Conservation (phyloP, 2,888 invertebrate species). For the Pheosia gnoma region DNA sequence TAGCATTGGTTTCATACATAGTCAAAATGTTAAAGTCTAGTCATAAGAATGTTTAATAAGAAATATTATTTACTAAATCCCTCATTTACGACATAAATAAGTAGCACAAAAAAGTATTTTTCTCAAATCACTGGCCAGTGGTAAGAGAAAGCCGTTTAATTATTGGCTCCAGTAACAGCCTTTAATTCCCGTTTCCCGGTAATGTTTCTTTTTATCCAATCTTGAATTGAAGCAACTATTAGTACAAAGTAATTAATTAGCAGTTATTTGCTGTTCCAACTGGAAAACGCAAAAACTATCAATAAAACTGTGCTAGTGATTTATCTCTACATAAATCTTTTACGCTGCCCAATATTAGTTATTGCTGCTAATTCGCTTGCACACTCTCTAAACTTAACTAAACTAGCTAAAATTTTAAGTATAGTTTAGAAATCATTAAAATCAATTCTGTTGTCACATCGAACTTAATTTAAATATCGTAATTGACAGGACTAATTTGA, state of each 20-base stretch:
- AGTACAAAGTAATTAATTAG: background rate
- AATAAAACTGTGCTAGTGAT: background rate
- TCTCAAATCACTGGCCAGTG: background rate
- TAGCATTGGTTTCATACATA: too few relatives aligned
- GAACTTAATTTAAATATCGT: too few relatives aligned
- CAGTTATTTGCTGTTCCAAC: background rate
- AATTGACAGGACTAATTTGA: too few relatives aligned
- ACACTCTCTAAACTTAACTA: too few relatives aligned
- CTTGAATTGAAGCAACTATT: background rate
- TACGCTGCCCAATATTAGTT: background rate
- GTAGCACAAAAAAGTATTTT: background rate
- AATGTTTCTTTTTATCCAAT: constrained; percentile 8
- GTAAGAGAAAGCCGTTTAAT: constrained; percentile 4
- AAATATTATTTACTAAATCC: too few relatives aligned
- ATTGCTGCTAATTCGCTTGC: too few relatives aligned
- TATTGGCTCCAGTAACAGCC: constrained; percentile 12
- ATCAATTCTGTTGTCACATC: too few relatives aligned
- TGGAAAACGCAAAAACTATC: background rate
- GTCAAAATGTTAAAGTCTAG: too few relatives aligned
- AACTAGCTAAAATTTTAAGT: too few relatives aligned
- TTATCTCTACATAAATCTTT: background rate
- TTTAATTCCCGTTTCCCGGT: constrained; percentile 5
- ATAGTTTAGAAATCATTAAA: too few relatives aligned
- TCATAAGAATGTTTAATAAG: too few relatives aligned
- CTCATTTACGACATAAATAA: too few relatives aligned